Evolutionary conservation across 2,113 vertebrate species (phyloP).

Genomic region (Empidonax alnorum): DNA sequence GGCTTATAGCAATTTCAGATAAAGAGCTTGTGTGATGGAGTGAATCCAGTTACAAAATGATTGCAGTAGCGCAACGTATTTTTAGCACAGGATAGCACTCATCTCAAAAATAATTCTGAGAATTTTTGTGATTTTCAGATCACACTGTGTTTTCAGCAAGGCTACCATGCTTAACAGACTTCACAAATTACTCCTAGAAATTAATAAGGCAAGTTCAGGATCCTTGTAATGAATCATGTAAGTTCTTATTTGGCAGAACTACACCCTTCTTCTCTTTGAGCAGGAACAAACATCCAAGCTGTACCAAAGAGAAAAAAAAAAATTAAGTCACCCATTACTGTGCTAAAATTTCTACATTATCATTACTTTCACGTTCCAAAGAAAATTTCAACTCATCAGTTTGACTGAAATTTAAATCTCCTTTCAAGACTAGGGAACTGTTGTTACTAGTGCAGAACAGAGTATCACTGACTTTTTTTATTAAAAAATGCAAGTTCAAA

Average conservation of each 20-base stretch:
- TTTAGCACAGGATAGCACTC: slow-evolving; percentile 74
- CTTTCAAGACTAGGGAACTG: background rate
- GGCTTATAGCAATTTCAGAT: slow-evolving; percentile 83
- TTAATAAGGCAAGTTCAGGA: slow-evolving; percentile 63
- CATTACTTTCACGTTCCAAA: background rate
- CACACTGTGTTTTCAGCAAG: slow-evolving; percentile 37
- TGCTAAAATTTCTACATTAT: background rate
- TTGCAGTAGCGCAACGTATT: slow-evolving; percentile 66
- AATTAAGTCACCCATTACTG: background rate
- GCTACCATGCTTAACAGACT: slow-evolving; percentile 40
- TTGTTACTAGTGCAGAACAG: background rate
- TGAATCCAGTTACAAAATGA: slow-evolving; percentile 84
- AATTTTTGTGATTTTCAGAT: slow-evolving; percentile 38
- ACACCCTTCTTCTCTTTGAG: background rate
- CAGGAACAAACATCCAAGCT: background rate
- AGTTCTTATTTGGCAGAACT: slow-evolving; percentile 51
- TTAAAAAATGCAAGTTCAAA: background rate
- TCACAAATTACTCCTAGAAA: slow-evolving; percentile 54
- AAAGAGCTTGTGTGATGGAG: slow-evolving; percentile 77
- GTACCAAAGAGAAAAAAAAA: background rate
- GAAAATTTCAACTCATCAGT: background rate
- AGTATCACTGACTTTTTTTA: background rate
- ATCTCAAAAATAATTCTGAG: slow-evolving; percentile 77
- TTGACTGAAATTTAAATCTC: background rate
- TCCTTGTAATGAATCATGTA: slow-evolving; percentile 49